These are phyloP conservation scores for Cathartes aura DNA, from an alignment of 2,113 vertebrate genomes.

Conservation along the genomic window DNA sequence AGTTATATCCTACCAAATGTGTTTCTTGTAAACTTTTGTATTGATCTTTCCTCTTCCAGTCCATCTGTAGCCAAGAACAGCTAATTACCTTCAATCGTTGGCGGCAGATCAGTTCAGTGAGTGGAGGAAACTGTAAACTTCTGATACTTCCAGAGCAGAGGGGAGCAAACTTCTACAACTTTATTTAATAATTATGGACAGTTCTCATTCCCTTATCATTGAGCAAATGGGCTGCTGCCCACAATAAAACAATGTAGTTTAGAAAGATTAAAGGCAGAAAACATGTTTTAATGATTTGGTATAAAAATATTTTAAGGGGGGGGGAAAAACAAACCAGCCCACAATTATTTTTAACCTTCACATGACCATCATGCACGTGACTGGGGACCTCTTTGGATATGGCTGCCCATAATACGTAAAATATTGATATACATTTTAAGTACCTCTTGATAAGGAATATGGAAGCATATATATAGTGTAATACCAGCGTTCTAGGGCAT, in stretches of 20 bases:
- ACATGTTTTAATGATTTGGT: background rate
- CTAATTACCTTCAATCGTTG: background rate
- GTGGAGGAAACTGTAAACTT: background rate
- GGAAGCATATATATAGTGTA: fast-evolving
- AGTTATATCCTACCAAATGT: background rate
- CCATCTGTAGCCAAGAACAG: background rate
- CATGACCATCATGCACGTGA: background rate
- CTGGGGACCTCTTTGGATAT: background rate
- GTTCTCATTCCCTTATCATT: background rate
- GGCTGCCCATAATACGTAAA: background rate
- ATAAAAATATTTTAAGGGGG: background rate
- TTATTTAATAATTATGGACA: background rate
- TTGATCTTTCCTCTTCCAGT: background rate
- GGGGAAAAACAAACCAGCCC: background rate
- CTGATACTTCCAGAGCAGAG: background rate
- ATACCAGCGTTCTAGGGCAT: background rate
- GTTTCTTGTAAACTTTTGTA: background rate
- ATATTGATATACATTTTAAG: background rate
- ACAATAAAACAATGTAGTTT: background rate
- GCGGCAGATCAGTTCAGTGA: background rate
- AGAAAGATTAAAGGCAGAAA: background rate
- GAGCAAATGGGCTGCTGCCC: background rate
- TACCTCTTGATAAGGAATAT: background rate
- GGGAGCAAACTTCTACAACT: background rate
- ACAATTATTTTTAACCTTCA: background rate